Percentiles rank a stretch among this genome's conserved stretches.
Evolutionary conservation across 2,888 invertebrate species (phyloP).

Genomic region (Phalangium opilio): DNA sequence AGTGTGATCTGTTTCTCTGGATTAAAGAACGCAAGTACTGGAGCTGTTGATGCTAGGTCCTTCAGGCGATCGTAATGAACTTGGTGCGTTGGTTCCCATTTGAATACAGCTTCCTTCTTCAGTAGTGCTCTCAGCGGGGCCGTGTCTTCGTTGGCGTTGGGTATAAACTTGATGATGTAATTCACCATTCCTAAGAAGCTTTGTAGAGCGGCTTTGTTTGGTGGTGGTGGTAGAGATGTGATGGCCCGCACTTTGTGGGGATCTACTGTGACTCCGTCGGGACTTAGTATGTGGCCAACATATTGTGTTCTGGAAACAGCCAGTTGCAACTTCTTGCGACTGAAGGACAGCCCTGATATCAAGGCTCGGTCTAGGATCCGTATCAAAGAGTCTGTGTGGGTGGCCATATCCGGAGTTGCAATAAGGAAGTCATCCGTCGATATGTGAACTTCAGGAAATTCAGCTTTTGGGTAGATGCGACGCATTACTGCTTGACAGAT

Average conservation of each 20-base stretch:
- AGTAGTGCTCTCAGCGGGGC: neutral
- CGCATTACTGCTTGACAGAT: no score
- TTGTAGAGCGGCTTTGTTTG: slow-evolving; percentile 5
- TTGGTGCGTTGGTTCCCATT: slow-evolving; percentile 1
- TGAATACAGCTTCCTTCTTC: slow-evolving; percentile 1
- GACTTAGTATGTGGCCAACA: slow-evolving; percentile 10
- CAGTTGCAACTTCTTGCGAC: slow-evolving; percentile 4
- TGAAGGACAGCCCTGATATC: slow-evolving; percentile 3
- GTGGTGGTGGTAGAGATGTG: slow-evolving; percentile 1
- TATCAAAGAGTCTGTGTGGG: neutral
- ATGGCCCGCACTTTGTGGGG: slow-evolving; percentile 8
- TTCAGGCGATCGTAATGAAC: slow-evolving; percentile 6
- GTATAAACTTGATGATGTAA: slow-evolving; percentile 8
- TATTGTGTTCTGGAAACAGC: slow-evolving; percentile 1
- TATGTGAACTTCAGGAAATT: no score
- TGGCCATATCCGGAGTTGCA: neutral
- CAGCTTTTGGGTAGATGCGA: no score
- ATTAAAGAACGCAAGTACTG: slow-evolving; percentile 6
- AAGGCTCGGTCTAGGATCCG: neutral
- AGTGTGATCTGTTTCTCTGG: slow-evolving; percentile 2
- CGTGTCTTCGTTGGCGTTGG: neutral
- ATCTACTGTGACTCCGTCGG: slow-evolving; percentile 3
- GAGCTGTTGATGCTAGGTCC: slow-evolving; percentile 2
- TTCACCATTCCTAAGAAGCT: slow-evolving; percentile 12
- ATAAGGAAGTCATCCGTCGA: slow-evolving; percentile 1